Percentiles rank a stretch among this genome's conserved stretches.
Evolutionary conservation across 2,113 vertebrate genomes (phyloP).

Genomic region (Ornithorhynchus anatinus): DNA sequence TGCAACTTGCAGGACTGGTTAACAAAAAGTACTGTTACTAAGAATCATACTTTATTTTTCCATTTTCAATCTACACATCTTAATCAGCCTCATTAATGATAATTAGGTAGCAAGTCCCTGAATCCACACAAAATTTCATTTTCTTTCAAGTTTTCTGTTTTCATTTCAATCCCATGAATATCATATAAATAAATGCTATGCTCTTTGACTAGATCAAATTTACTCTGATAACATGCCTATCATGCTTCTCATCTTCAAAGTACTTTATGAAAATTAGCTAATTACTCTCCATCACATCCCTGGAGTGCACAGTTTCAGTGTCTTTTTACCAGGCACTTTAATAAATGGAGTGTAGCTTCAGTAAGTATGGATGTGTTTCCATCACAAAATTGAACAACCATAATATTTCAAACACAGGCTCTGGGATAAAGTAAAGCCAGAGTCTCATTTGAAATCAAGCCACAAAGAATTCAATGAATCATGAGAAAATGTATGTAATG

Average conservation of each 20-base stretch:
- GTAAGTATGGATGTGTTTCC: no score
- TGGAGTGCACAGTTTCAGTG: background rate
- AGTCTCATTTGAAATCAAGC: no score
- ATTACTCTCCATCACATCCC: background rate
- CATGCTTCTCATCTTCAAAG: background rate
- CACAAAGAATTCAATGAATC: no score
- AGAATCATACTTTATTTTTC: background rate
- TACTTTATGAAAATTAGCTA: background rate
- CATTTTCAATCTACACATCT: background rate
- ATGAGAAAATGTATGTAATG: no score
- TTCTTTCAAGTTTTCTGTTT: constrained; percentile 2
- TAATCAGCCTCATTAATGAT: background rate
- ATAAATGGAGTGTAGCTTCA: background rate
- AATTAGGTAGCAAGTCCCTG: background rate
- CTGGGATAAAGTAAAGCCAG: no score
- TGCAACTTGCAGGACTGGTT: background rate
- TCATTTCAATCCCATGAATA: background rate
- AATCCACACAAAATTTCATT: background rate
- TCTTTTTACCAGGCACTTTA: background rate
- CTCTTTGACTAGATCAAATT: background rate
- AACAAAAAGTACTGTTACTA: background rate
- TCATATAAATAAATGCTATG: background rate
- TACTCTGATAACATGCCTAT: background rate
- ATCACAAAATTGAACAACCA: no score
- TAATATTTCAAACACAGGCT: no score